Evolutionary conservation across 2,113 vertebrate genomes (phyloP).

Genomic region (Setophaga coronata): DNA sequence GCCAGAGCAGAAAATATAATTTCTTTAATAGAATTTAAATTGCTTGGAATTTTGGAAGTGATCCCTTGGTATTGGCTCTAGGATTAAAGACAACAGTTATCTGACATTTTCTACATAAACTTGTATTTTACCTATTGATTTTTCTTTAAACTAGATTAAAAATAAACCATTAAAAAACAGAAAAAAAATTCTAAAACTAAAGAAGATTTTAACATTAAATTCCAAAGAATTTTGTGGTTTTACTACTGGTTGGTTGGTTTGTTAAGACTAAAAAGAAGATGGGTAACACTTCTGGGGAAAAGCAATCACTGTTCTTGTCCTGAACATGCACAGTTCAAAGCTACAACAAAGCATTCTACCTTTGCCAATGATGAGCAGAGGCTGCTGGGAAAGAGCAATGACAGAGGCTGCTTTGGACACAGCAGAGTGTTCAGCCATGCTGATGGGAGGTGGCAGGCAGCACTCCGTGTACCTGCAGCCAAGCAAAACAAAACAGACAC

Average conservation of each 20-base stretch:
- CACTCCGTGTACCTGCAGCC: slow-evolving; percentile 77
- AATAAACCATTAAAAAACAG: neutral
- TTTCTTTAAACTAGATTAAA: neutral
- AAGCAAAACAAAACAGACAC: neutral
- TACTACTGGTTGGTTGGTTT: neutral
- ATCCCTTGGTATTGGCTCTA: neutral
- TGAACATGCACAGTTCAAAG: neutral
- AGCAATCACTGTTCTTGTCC: neutral
- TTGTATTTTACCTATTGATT: neutral
- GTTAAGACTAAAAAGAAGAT: neutral
- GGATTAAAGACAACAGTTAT: neutral
- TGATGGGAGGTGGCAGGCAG: slow-evolving; percentile 83
- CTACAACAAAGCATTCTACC: slow-evolving; percentile 69
- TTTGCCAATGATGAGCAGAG: slow-evolving; percentile 93
- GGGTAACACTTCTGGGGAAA: neutral
- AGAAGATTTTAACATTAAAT: neutral
- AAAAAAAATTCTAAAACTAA: neutral
- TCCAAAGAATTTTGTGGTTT: neutral
- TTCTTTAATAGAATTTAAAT: neutral
- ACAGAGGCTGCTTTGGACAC: slow-evolving; percentile 74
- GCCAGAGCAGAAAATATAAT: neutral
- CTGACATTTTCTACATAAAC: neutral
- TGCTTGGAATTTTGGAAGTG: neutral
- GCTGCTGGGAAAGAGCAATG: slow-evolving; percentile 79
- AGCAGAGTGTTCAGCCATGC: slow-evolving; percentile 75